Evolutionary conservation across 2,797 vertebrate genomes (phyloP), one percentile per base, ranked within the genome.

Genomic region (Margarornis squamiger): DNA sequence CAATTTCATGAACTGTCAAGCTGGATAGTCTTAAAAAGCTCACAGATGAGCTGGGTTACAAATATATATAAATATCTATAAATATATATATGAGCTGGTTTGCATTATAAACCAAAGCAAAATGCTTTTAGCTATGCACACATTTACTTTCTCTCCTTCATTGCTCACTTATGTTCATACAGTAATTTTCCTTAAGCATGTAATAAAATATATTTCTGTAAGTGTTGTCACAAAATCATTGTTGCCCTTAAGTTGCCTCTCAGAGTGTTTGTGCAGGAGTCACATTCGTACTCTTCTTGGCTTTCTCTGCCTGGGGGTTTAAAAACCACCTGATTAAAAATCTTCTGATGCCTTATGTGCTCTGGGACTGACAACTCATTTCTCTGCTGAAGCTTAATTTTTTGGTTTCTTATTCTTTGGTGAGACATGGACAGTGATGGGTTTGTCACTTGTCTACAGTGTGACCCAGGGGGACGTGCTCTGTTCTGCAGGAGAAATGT

Each of bases 191-290:
- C 30, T 59, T 49, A 71, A 71, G 73, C 15, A 55, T 20, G 12
- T 36, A 20, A 26, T 65, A 34, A 88, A 79, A 65, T 61, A 7
- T 7, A 29, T 6, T 15, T 65, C 32, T 38, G 1, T 34, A 51
- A 61, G 20, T 7, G 6, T 38, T 75, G 45, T 34, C 77, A 49
- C 58, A 76, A 49, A 65, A 57, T 66, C 32, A 45, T 65, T 82
- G 36, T 49, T 88, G 32, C 38, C 70, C 41, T 57, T 45, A 61
- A 34, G 38, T 76, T 88, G 68, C 61, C 30, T 88, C 41, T 84
- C 0, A 1, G 39, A 51, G 29, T 65, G 46, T 23, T 55, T 80
- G 55, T 0, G 0, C 29, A 14, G 38, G 14, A 51, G 24, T 86
- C 55, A 30, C 18, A 24, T 49, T 92, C 23, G 11, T 88, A 45